A percentile compares a stretch with the other conserved stretches of the same genome.
Conservation (phyloP, 2,797 vertebrate genomes). For the Fratercula arctica region DNA sequence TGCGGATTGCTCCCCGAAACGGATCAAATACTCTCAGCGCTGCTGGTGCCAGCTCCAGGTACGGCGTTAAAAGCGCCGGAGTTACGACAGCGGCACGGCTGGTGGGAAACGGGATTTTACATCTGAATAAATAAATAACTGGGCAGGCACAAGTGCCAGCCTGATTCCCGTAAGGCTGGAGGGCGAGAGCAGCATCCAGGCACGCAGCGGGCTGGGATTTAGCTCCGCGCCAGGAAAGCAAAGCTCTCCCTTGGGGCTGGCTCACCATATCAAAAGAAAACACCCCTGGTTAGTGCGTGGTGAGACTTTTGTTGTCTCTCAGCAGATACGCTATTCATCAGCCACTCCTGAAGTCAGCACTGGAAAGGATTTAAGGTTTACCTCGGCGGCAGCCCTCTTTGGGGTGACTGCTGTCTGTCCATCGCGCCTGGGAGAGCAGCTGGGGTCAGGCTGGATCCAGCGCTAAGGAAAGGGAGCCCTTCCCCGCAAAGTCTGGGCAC, state of each 20-base stretch:
- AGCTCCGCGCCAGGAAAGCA: neutral
- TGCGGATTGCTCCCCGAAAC: neutral
- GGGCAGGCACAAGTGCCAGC: neutral
- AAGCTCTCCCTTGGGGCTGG: neutral
- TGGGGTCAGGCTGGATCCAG: neutral
- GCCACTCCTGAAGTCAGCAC: neutral
- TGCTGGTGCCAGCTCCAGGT: neutral
- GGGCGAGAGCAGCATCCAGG: neutral
- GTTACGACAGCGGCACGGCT: neutral
- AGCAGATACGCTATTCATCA: neutral
- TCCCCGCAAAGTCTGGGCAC: neutral
- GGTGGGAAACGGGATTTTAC: neutral
- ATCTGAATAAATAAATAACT: neutral
- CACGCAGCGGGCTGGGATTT: neutral
- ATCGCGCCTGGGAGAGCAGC: fast-evolving
- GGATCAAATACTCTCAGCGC: fast-evolving
- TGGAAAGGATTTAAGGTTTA: neutral
- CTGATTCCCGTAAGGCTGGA: neutral
- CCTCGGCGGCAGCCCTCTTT: neutral
- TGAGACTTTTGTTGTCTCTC: neutral
- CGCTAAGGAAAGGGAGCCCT: neutral
- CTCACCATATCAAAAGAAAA: neutral
- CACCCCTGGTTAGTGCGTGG: neutral
- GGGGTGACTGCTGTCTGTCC: neutral
- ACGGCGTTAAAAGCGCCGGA: neutral